Conservation (phyloP, 37 sponge, comb jelly and placozoan species). For the Aplysina aerophoba region DNA sequence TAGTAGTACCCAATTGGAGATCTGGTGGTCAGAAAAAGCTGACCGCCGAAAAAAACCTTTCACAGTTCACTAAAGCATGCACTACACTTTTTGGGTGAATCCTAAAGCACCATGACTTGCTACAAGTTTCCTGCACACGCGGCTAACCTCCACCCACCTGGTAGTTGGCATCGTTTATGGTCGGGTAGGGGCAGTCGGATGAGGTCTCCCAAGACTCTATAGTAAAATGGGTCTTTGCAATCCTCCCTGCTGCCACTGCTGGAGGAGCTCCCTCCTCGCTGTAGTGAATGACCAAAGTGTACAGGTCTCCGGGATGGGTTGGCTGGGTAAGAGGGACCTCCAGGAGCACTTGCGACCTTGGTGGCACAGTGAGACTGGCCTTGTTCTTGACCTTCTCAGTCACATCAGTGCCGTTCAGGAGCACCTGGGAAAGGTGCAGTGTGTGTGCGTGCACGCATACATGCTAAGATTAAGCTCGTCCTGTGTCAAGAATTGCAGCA, state of each 20-base stretch:
- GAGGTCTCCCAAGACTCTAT: conserved; percentile 71
- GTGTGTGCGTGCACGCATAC: too few species aligned
- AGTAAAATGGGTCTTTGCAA: conserved; percentile 56
- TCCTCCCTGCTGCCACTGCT: conserved; percentile 48
- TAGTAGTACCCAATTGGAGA: too few species aligned
- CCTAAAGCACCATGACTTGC: too few species aligned
- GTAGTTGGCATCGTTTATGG: conserved; percentile 62
- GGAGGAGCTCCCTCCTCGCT: conserved; percentile 31
- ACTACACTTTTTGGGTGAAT: too few species aligned
- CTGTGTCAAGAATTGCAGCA: too few species aligned
- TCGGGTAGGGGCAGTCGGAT: conserved; percentile 65
- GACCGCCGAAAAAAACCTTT: too few species aligned
- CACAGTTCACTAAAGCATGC: too few species aligned
- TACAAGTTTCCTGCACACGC: too few species aligned
- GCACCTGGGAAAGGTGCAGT: conserved; percentile 22
- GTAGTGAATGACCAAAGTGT: conserved; percentile 59
- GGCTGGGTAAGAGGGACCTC: conserved; percentile 37
- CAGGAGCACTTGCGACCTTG: conserved; percentile 45
- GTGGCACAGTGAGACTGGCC: conserved; percentile 42
- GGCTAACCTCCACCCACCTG: conserved; percentile 13
- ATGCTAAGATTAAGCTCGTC: too few species aligned
- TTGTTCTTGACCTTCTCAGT: conserved; percentile 50
- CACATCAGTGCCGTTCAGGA: conserved; percentile 53
- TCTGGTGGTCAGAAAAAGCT: too few species aligned
- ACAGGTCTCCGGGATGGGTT: conserved; percentile 38